Percentiles rank a stretch among this genome's conserved stretches.
phyloP scores from a whole-genome alignment of 1,140 invertebrate genomes.

The Lepidurus couesii region DNA sequence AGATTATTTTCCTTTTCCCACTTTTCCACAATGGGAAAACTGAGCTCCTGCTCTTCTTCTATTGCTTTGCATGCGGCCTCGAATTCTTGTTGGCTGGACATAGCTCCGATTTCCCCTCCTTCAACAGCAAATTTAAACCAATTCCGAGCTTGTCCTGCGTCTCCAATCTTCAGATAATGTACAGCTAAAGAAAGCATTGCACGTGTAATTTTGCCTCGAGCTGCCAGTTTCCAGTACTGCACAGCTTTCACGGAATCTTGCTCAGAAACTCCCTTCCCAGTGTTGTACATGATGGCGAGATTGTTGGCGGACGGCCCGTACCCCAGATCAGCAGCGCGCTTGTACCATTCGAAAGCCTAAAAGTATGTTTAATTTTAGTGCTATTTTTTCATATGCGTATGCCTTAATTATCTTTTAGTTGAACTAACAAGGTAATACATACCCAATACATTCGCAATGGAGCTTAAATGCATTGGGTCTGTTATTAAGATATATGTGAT shows the following conservation, averaged over 20 bases:
- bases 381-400: too few species aligned
- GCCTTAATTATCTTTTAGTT: not conserved
- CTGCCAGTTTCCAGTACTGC: constrained; percentile 32
- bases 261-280: not conserved
- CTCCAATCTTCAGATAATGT: not conserved
- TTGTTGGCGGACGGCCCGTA: constrained; percentile 29
- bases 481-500: not conserved
- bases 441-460: not conserved
- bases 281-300: constrained; percentile 24
- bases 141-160: not conserved
- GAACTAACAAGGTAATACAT: not conserved
- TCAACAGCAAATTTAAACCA: not conserved
- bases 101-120: not conserved
- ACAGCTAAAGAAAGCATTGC: constrained; percentile 32
- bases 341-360: constrained; percentile 30
- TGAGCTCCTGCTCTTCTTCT: not conserved
- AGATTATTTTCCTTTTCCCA: too few species aligned
- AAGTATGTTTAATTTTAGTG: not conserved
- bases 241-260: constrained; percentile 30
- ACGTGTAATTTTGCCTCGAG: not conserved
- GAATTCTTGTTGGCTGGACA: not conserved
- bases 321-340: constrained; percentile 27
- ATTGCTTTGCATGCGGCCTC: not conserved
- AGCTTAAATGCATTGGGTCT: too few species aligned
- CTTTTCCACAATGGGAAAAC: too few species aligned